Evolutionary conservation across 2,113 vertebrate species (phyloP).

Genomic region (Corythornis vintsioides): DNA sequence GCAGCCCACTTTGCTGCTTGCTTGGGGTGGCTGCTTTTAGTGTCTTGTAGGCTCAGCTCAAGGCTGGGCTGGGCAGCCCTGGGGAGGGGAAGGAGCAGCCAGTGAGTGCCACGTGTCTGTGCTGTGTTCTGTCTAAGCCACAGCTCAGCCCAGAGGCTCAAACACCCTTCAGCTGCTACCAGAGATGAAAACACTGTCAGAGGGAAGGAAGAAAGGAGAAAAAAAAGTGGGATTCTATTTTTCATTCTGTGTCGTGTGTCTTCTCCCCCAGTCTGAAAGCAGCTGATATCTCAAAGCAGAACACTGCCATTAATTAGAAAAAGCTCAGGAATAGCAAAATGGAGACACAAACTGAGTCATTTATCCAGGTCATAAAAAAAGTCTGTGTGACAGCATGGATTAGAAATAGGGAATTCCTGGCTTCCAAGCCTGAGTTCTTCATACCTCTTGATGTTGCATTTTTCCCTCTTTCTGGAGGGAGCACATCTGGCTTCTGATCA

Average conservation of each 20-base stretch:
- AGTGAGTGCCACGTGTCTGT: background rate
- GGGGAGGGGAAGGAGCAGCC: background rate
- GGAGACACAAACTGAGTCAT: background rate
- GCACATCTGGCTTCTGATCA: background rate
- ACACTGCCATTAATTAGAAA: background rate
- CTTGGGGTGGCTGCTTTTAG: background rate
- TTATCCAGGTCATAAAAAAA: background rate
- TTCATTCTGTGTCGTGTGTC: background rate
- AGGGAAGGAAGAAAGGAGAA: background rate
- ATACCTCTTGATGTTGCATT: slow-evolving; percentile 18
- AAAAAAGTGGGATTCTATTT: background rate
- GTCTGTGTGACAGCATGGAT: background rate
- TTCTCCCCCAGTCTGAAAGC: background rate
- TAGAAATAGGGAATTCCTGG: slow-evolving; percentile 31
- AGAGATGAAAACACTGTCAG: background rate
- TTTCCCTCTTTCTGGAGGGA: slow-evolving; percentile 14
- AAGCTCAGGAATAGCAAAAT: background rate
- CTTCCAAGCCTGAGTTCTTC: background rate
- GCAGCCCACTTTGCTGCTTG: background rate
- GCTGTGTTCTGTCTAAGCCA: background rate
- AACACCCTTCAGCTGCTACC: background rate
- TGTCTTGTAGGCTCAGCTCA: background rate
- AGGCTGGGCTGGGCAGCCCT: background rate
- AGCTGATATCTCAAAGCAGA: background rate
- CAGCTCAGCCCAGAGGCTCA: background rate